A percentile compares a stretch with the other conserved stretches of the same genome.
Evolutionary conservation across 2,113 vertebrate genomes (phyloP).

Genomic region (Lasiurus borealis): DNA sequence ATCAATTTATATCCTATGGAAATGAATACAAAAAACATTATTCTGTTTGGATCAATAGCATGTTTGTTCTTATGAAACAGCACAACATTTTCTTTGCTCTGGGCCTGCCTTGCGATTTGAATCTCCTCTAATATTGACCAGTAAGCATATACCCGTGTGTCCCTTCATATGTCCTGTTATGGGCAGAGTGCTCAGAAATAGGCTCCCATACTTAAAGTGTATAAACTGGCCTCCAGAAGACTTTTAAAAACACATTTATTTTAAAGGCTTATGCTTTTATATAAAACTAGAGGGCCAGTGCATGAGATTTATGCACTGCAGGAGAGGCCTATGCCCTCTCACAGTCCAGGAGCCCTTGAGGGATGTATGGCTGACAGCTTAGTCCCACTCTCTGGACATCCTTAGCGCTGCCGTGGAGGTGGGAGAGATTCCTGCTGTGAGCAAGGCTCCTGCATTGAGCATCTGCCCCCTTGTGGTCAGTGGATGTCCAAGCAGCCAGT

Average conservation of each 20-base stretch:
- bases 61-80: neutral
- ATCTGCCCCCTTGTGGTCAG: too few species aligned
- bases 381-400: too few species aligned
- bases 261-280: constrained; percentile 22
- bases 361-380: too few species aligned
- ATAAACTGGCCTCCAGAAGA: neutral
- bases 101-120: neutral
- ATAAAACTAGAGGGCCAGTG: neutral
- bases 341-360: too few species aligned
- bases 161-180: neutral
- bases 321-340: too few species aligned
- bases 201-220: neutral
- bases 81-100: neutral
- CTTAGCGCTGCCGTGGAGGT: too few species aligned
- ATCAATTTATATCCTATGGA: neutral
- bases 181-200: neutral
- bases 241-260: constrained; percentile 22
- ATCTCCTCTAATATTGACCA: neutral
- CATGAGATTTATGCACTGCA: too few species aligned
- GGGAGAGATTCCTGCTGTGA: too few species aligned
- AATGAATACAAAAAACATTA: neutral
- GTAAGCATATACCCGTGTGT: neutral
- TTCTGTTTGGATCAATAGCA: neutral
- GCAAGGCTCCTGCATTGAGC: too few species aligned
- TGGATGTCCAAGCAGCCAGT: too few species aligned